Evolutionary conservation across 2,888 invertebrate species (phyloP), one percentile per base, ranked within the genome.

Genomic region (Agriopis marginaria): DNA sequence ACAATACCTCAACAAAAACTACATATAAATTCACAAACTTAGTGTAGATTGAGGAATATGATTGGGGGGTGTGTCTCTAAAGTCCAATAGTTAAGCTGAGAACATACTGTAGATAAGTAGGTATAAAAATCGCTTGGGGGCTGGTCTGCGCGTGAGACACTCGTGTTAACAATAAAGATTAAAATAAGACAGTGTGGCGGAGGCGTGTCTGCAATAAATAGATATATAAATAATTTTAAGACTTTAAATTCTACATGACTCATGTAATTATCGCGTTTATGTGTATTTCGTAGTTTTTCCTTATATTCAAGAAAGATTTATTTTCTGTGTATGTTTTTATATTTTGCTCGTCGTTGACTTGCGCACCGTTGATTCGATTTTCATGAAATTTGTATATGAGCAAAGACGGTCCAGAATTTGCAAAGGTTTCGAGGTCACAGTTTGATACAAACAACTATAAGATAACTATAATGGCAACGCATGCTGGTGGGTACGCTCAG

Each of bases 171-270:
- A 54, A 53, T 60, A 60, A 53, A 54, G 53, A 59, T 53, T 45
- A 45, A 2, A 1, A 9, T 7, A 23, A n/a, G 8, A 44, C 11
- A 17, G 55, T 45, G 44, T 45, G 17, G 47, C 7, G 53, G 53
- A 66, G 60, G 60, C 60, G 66, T 66, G 66, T 60, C 60, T 10
- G 14, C 11, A 8, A 54, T 54, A 66, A 60, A 66, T 10, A 0
- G 53, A 66, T 54, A 12, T n/a, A 14, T 7, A 50, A 6, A 8
- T 50, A 40, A 40, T 9, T 49, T 14, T 40, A 55, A 12, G 23
- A 12, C 17, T 14, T 11, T 10, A 11, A 40, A 4, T 12, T 8
- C 0, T 49, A 49, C 12, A 54, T 53, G 40, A 54, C 9, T 40
- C 39, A 40, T 8, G 39, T 7, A 40, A 23, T 14, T 6, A 51